These are phyloP conservation scores for Meloe dianella DNA, from an alignment of 2,888 invertebrate genomes.

Conservation along the genomic window DNA sequence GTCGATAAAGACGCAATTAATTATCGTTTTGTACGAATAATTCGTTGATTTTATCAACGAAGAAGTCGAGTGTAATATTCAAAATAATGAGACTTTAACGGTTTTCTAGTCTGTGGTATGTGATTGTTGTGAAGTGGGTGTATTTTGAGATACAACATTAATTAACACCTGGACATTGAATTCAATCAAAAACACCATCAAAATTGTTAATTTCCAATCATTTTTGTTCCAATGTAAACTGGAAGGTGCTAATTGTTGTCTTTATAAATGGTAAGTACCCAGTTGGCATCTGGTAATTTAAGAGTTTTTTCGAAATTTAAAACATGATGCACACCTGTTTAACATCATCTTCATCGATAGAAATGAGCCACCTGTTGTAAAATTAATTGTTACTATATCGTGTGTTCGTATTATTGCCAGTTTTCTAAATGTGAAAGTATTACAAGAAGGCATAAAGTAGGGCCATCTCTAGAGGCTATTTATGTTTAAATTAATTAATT, in stretches of 20 bases:
- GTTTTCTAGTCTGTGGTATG: neutral
- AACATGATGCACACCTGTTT: neutral
- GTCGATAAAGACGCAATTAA: too few species aligned
- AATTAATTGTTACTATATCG: neutral
- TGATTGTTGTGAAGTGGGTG: neutral
- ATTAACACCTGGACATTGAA: neutral
- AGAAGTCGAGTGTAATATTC: neutral
- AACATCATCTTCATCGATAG: neutral
- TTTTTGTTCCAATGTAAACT: neutral
- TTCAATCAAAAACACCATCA: neutral
- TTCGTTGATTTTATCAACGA: neutral
- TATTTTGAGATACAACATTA: neutral
- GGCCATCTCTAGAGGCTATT: neutral
- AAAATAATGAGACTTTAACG: neutral
- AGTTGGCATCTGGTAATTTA: neutral
- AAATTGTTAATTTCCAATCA: neutral
- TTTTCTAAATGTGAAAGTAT: conserved; percentile 7
- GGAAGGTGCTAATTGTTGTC: neutral
- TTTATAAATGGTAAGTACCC: neutral
- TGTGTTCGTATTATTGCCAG: neutral
- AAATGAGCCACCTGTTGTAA: conserved; percentile 7
- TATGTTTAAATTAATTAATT: neutral
- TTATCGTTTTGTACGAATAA: neutral
- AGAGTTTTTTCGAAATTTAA: neutral
- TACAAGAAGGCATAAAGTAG: neutral